Evolutionary conservation across 2,113 vertebrate genomes (phyloP), one percentile per base, ranked within the genome.

Genomic region (Pholis gunnellus): DNA sequence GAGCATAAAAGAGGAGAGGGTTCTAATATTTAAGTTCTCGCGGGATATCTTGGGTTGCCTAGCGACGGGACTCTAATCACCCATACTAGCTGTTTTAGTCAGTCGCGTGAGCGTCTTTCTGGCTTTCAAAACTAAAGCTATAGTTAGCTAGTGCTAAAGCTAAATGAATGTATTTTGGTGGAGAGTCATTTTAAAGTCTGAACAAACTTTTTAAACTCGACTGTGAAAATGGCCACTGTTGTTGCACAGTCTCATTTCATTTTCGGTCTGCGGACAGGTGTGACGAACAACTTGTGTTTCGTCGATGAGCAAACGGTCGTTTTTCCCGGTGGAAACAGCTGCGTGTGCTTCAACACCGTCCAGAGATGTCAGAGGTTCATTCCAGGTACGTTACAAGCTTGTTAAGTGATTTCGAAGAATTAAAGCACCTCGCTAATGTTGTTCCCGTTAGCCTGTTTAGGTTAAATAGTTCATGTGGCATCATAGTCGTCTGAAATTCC

Each of bases 281-380:
- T 98, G 6, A 83, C 70, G 0, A 97, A 97, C 85, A 97, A 97
- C 20, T 29, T 99, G 74, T 95, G 95, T 77, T 99, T 96, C 92
- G 83, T 95, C 59, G 97, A 98, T 69, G 97, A 99, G 6, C 95
- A 96, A 42, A 97, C 95, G 1, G 86, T 99, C 27, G 92, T 98
- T 4, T 97, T 96, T 78, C 96, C 97, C 38, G 91, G 94, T 61
- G 98, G 97, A 27, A 96, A 97, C 89, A 94, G 95, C 93, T 98
- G 96, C 72, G 94, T 98, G 57, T 95, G 95, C 59, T 96, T 97
- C 82, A 97, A 98, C 93, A 89, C 96, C 1, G 92, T 95, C 80
- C 95, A 96, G 22, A 95, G 94, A 83, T 94, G 94, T 86, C 97
- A 98, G 91, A 95, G 91, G 87, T 96, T 99, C 89, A 95, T 98